Evolutionary conservation across 2,797 vertebrate genomes (phyloP).

Genomic region (Notamacropus eugenii): DNA sequence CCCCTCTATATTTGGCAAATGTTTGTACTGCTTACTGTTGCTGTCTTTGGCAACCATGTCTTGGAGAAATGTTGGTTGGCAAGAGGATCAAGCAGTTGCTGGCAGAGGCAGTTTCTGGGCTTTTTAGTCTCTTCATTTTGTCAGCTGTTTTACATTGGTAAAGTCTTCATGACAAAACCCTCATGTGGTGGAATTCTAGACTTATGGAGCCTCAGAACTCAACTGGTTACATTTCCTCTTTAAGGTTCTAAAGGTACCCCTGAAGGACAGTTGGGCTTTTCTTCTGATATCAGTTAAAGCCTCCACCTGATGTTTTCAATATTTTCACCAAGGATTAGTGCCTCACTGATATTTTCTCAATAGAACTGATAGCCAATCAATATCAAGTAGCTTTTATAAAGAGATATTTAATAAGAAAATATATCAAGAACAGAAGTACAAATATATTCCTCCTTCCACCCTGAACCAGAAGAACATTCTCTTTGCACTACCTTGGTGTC

Average conservation of each 20-base stretch:
- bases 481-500: neutral
- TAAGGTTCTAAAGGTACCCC: neutral
- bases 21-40: neutral
- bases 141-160: neutral
- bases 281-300: neutral
- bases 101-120: neutral
- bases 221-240: neutral
- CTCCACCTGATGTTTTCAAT: neutral
- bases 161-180: neutral
- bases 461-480: neutral
- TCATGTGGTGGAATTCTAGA: neutral
- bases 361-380: neutral
- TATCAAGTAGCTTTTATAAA: neutral
- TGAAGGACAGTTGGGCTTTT: neutral
- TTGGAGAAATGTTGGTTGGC: neutral
- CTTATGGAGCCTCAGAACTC: neutral
- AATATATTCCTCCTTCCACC: neutral
- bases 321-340: neutral
- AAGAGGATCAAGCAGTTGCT: neutral
- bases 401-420: neutral
- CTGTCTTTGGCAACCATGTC: neutral
- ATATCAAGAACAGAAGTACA: neutral
- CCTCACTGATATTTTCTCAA: neutral
- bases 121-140: neutral
- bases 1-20: neutral